phyloP scores from a whole-genome alignment of 2,113 vertebrate genomes.

The Typhlomys cinereus region DNA sequence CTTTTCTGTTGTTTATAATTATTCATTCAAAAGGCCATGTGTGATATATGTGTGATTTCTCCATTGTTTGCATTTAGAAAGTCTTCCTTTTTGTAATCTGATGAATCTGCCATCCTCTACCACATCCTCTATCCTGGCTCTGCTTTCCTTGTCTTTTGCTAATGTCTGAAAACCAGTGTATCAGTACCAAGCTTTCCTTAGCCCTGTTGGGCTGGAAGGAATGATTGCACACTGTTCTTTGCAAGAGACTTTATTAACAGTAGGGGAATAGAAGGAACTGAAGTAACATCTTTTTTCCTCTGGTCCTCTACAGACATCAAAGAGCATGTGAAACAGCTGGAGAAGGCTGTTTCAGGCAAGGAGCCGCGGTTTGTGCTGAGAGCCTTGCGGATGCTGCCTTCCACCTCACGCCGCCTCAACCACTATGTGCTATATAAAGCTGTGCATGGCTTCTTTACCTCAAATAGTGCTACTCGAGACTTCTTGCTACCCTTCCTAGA shows the following conservation, averaged over 20 bases:
- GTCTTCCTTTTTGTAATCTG: slow-evolving; percentile 27
- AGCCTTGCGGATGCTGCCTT: slow-evolving; percentile 93
- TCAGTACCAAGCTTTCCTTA: neutral
- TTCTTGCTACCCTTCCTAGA: slow-evolving; percentile 94
- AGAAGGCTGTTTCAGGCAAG: slow-evolving; percentile 96
- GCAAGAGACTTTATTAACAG: neutral
- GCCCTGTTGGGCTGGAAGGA: neutral
- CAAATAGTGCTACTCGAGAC: slow-evolving; percentile 89
- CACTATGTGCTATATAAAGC: slow-evolving; percentile 95
- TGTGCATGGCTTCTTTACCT: slow-evolving; percentile 94
- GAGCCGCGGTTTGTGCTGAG: slow-evolving; percentile 96
- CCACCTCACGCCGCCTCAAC: slow-evolving; percentile 96
- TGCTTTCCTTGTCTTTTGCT: neutral
- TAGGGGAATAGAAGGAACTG: neutral
- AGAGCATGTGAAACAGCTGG: slow-evolving; percentile 98
- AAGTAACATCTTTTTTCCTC: neutral
- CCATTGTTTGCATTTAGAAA: slow-evolving; percentile 1
- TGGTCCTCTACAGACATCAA: slow-evolving; percentile 89
- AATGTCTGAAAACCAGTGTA: neutral
- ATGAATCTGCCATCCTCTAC: slow-evolving; percentile 1
- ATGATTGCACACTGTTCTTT: neutral
- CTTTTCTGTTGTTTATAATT: slow-evolving; percentile 31
- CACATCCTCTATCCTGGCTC: neutral
- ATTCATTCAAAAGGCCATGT: neutral
- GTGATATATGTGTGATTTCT: neutral